A percentile compares a stretch with the other conserved stretches of the same genome.
phyloP scores from a whole-genome alignment of 2,113 vertebrate genomes.

The Fregetta grallaria region DNA sequence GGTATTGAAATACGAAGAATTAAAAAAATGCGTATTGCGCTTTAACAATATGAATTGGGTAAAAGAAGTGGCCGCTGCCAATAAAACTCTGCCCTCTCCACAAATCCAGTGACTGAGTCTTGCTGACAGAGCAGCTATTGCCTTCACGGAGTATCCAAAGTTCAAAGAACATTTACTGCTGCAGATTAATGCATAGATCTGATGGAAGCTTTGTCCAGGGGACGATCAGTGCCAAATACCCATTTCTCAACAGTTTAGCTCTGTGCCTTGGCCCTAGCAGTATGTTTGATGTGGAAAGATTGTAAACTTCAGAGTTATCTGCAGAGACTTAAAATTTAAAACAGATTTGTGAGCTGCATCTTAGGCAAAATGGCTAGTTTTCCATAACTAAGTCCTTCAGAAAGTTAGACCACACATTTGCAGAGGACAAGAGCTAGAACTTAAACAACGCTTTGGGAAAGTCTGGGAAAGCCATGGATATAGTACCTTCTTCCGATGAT shows the following conservation, averaged over 20 bases:
- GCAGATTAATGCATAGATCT: slow-evolving; percentile 22
- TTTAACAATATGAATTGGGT: background rate
- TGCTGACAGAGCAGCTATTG: slow-evolving; percentile 32
- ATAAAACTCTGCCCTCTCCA: background rate
- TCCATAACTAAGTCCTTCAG: background rate
- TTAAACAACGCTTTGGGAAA: background rate
- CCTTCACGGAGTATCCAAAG: slow-evolving; percentile 26
- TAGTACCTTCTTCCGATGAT: background rate
- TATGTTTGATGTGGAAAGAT: slow-evolving; percentile 18
- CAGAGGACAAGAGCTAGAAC: background rate
- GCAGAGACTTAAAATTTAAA: slow-evolving; percentile 11
- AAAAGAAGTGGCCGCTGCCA: background rate
- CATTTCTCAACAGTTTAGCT: slow-evolving; percentile 20
- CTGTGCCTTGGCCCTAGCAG: slow-evolving; percentile 21
- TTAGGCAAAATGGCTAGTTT: background rate
- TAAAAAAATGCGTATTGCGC: background rate
- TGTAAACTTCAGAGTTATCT: slow-evolving; percentile 32
- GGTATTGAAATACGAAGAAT: background rate
- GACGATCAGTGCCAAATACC: slow-evolving; percentile 12
- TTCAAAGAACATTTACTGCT: slow-evolving; percentile 33
- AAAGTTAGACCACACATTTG: background rate
- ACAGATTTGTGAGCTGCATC: slow-evolving; percentile 5
- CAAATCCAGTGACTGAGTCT: slow-evolving; percentile 3
- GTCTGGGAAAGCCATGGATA: background rate
- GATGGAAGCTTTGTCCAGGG: background rate